Conservation (phyloP, 2,113 vertebrate species). For the Catharus minimus region DNA sequence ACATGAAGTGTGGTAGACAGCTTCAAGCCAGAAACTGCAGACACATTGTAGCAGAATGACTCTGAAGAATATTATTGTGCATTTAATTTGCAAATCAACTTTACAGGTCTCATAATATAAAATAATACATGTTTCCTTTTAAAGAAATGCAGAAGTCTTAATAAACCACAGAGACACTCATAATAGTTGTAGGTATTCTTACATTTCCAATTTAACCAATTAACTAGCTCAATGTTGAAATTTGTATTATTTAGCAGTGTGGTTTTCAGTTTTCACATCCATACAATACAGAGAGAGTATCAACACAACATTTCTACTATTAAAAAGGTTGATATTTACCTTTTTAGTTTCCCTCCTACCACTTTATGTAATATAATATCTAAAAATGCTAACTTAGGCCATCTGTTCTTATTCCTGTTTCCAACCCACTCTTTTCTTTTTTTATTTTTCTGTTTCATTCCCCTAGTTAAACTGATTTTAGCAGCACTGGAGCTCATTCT, state of each 20-base stretch:
- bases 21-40: neutral
- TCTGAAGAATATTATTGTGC: neutral
- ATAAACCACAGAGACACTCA: neutral
- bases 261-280: neutral
- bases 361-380: slow-evolving; percentile 56
- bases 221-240: neutral
- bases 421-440: neutral
- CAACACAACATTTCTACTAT: slow-evolving; percentile 47
- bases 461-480: slow-evolving; percentile 42
- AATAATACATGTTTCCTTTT: neutral
- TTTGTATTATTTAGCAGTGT: neutral
- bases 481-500: neutral
- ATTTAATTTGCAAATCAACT: neutral
- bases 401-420: slow-evolving; percentile 61
- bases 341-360: slow-evolving; percentile 41
- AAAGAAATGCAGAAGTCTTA: neutral
- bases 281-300: neutral
- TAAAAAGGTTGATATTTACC: slow-evolving; percentile 18
- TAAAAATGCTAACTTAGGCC: slow-evolving; percentile 38
- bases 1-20: neutral
- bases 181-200: neutral
- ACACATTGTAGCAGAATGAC: neutral
- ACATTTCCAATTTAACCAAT: neutral
- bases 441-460: neutral
- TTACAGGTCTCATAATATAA: neutral